Base-by-base conservation (phyloP, 1,140 invertebrate species). In the Procambarus clarkii region DNA sequence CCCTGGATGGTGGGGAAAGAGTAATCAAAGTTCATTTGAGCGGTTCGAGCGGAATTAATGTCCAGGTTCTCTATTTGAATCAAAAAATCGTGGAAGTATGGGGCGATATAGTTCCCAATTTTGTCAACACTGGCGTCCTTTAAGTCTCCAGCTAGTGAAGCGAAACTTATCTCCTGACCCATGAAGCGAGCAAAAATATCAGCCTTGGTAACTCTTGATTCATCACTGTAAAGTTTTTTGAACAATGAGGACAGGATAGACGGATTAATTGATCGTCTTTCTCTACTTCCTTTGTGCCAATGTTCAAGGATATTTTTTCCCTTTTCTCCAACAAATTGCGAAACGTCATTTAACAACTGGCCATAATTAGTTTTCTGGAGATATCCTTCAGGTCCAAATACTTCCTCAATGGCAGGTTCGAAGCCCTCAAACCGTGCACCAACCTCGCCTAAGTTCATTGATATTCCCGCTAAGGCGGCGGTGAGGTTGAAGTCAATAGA, bases 1-100 rank as follows among this genome's bases (percentile, higher is more conserved):
- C 88, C 88, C 54, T 91, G 88, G 50, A 91, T 85, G 48, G 88
- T 91, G 18, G 88, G 88, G 48, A 91, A 48, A 50, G 34, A 46
- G 50, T 91, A 85, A 2, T 91, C 81, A 4, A 91, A 11, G 54
- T 58, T 21, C 50, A 91, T 46, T 2, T 84, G 82, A 44, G 48
- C 81, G 11, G 44, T 44, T 34, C 76, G 48, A 34, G 48, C 86
- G 5, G 69, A 77, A 74, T 91, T 69, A 21, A 79, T 54, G 48
- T 54, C 5, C 48, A 50, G 9, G 48, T 50, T 34, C 24, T 11
- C 4, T 21, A 54, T 50, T 34, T 34, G 5, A 4, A n/a, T 3
- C 3, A 74, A 1, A 18, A 64, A 18, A 18, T 74, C n/a, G 0
- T 34, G 3, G n/a, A 74, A 24, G 69, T 74, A 74, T 5, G 69